Evolutionary conservation across 2,888 invertebrate species (phyloP).

Genomic region (Agrilus biguttatus): DNA sequence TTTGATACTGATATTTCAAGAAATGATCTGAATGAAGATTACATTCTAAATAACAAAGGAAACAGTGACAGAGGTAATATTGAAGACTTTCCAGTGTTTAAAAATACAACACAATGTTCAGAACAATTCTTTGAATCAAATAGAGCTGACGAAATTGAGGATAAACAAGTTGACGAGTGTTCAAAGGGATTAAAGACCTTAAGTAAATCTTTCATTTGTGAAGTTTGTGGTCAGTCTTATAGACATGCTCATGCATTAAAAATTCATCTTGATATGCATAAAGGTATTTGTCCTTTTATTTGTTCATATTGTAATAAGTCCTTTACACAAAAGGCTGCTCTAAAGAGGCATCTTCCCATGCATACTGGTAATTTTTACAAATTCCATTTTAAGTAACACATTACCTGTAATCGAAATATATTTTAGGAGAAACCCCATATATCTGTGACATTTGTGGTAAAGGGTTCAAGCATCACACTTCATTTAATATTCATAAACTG

Average conservation of each 20-base stretch:
- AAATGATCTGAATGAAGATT: no score
- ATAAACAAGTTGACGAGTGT: slow-evolving; percentile 9
- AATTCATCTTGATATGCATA: slow-evolving; percentile 36
- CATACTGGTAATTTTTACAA: slow-evolving; percentile 31
- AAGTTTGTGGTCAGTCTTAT: slow-evolving; percentile 38
- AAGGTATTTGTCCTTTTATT: slow-evolving; percentile 32
- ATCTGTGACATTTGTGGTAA: slow-evolving; percentile 29
- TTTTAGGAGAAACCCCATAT: slow-evolving; percentile 21
- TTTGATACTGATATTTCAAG: no score
- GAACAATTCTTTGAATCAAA: no score
- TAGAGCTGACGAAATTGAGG: no score
- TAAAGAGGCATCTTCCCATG: slow-evolving; percentile 36
- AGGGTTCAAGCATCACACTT: slow-evolving; percentile 46
- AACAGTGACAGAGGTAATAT: neutral
- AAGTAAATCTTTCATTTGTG: slow-evolving; percentile 29
- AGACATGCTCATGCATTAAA: slow-evolving; percentile 35
- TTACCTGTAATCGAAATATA: slow-evolving; percentile 1
- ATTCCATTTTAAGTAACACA: neutral
- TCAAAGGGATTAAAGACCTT: slow-evolving; percentile 19
- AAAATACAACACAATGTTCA: no score
- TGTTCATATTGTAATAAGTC: slow-evolving; percentile 37
- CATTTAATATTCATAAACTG: slow-evolving; percentile 54
- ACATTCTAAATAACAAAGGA: neutral
- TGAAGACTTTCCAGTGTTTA: neutral
- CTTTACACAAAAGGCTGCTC: slow-evolving; percentile 39